phyloP scores from a whole-genome alignment of 2,888 invertebrate genomes.

The Scrobipalpa atriplicella region DNA sequence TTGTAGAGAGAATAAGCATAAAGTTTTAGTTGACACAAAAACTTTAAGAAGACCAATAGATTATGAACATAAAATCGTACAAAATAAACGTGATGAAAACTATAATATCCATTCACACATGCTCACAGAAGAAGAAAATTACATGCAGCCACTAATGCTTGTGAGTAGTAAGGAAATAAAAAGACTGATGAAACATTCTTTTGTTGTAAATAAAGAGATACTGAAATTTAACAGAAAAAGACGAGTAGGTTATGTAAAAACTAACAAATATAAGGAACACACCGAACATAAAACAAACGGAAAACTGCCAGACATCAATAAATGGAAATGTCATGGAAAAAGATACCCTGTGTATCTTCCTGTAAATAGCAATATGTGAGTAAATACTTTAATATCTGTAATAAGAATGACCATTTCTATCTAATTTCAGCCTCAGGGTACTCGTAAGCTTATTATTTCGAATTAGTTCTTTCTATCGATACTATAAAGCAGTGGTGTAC shows the following conservation, averaged over 20 bases:
- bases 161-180: background rate
- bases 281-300: background rate
- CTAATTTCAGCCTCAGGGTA: too few species aligned
- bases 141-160: background rate
- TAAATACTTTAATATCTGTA: background rate
- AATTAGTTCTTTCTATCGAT: too few species aligned
- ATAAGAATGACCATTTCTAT: too few species aligned
- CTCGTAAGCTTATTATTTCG: too few species aligned
- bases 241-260: background rate
- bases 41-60: background rate
- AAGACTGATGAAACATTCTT: constrained; percentile 1
- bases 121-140: background rate
- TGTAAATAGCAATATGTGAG: background rate
- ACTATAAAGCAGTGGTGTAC: too few species aligned
- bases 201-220: background rate
- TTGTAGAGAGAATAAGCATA: background rate
- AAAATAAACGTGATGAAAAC: too few species aligned
- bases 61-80: background rate
- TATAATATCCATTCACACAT: too few species aligned
- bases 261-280: background rate
- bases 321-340: background rate
- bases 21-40: background rate
- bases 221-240: constrained; percentile 8
- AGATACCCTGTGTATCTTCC: background rate
- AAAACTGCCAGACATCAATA: background rate